Percentiles rank a stretch among this genome's conserved stretches.
phyloP scores from a whole-genome alignment of 2,797 vertebrate genomes.

The Mormyrops attenuatus region DNA sequence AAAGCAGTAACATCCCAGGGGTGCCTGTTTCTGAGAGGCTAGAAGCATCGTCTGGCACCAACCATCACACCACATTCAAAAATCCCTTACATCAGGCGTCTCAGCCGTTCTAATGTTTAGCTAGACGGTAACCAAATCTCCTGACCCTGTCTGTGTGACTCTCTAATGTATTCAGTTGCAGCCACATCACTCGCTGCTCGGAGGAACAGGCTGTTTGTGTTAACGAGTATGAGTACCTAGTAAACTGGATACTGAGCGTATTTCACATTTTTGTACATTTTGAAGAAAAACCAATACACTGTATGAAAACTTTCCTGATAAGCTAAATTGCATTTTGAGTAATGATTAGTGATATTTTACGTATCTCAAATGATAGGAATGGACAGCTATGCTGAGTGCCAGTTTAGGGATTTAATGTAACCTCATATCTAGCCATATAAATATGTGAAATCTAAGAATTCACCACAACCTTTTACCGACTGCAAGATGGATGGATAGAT shows the following conservation, averaged over 20 bases:
- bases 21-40: not conserved
- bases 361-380: not conserved
- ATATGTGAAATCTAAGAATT: not conserved
- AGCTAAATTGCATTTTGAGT: not conserved
- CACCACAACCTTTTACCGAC: not conserved
- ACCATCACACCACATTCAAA: not conserved
- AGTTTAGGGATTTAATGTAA: not conserved
- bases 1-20: not conserved
- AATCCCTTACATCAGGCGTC: not conserved
- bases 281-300: not conserved
- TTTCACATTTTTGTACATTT: not conserved
- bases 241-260: not conserved
- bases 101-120: not conserved
- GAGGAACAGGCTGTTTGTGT: not conserved
- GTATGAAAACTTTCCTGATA: not conserved
- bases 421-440: not conserved
- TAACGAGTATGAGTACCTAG: not conserved
- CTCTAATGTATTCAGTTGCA: not conserved
- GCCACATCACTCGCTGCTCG: not conserved
- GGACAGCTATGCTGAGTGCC: not conserved
- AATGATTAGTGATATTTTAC: not conserved
- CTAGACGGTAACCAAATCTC: not conserved
- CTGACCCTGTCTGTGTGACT: not conserved
- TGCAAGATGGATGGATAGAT: conserved; percentile 1
- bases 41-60: not conserved